Conservation (phyloP, 2,113 vertebrate genomes). For the Pipa parva region DNA sequence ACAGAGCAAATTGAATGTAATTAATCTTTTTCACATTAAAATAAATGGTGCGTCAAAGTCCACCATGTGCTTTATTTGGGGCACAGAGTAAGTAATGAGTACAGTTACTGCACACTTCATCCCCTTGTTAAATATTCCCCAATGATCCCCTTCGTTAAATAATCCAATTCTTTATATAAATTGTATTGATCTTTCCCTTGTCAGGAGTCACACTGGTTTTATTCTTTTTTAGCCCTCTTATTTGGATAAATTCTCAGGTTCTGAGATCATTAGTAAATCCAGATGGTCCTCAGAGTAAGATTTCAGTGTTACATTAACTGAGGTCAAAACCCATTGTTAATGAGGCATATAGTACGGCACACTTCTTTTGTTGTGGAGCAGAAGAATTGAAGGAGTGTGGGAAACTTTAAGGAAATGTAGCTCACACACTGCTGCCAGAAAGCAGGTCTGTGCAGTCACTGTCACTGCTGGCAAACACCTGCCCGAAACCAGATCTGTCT, state of each 20-base stretch:
- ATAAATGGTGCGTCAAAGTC: no score
- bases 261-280: conserved; percentile 18
- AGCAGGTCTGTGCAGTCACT: not conserved
- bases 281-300: conserved; percentile 15
- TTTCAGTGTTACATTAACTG: conserved; percentile 12
- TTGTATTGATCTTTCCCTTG: no score
- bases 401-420: conserved; percentile 3
- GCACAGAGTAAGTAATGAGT: no score
- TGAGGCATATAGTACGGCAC: conserved; percentile 21
- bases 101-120: no score
- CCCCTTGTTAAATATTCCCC: no score
- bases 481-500: not conserved
- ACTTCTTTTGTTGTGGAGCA: conserved; percentile 16
- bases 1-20: no score
- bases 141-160: no score
- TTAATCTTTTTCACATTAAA: no score
- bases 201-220: not conserved
- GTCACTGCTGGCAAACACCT: conserved; percentile 5
- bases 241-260: conserved; percentile 9
- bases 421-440: conserved; percentile 10
- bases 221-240: not conserved
- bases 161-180: no score
- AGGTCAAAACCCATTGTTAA: conserved; percentile 14
- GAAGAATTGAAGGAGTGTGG: conserved; percentile 13
- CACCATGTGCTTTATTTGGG: no score